Conservation (phyloP, 2,888 invertebrate genomes). For the Sarcophaga caerulescens region DNA sequence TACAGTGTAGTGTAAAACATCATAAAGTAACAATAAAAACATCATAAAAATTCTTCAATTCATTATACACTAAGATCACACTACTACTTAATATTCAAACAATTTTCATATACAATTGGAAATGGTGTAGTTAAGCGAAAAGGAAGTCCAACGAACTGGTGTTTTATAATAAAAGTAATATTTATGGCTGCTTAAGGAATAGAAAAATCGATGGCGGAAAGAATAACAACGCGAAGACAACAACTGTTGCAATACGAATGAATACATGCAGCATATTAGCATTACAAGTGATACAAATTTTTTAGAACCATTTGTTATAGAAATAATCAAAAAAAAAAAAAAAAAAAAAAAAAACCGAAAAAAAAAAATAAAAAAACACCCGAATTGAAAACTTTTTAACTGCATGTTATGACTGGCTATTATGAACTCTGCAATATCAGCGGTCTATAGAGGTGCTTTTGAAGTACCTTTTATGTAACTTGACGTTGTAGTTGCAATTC, state of each 20-base stretch:
- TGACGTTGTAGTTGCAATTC: slow-evolving; percentile 19
- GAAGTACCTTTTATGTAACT: slow-evolving; percentile 61
- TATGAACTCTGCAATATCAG: slow-evolving; percentile 42
- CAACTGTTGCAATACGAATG: not conserved
- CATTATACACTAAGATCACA: no score
- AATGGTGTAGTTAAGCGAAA: slow-evolving; percentile 30
- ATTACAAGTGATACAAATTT: slow-evolving; percentile 67
- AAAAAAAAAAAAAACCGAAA: not conserved
- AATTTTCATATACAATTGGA: slow-evolving; percentile 1
- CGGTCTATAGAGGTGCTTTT: slow-evolving; percentile 18
- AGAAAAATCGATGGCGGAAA: not conserved
- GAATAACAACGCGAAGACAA: not conserved
- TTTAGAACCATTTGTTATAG: slow-evolving; percentile 41
- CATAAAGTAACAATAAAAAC: no score
- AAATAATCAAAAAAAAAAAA: not conserved
- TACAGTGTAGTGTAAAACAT: no score
- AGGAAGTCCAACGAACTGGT: slow-evolving; percentile 44
- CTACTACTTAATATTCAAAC: not conserved
- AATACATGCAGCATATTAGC: slow-evolving; percentile 59
- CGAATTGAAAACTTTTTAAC: slow-evolving; percentile 53
- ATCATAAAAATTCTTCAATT: no score
- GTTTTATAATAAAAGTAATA: slow-evolving; percentile 43
- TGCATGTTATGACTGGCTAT: slow-evolving; percentile 60
- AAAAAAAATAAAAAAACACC: not conserved
- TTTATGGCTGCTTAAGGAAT: slow-evolving; percentile 52